Evolutionary conservation across 2,888 invertebrate genomes (phyloP), one percentile per base, ranked within the genome.

Genomic region (Drosophila ezoana): DNA sequence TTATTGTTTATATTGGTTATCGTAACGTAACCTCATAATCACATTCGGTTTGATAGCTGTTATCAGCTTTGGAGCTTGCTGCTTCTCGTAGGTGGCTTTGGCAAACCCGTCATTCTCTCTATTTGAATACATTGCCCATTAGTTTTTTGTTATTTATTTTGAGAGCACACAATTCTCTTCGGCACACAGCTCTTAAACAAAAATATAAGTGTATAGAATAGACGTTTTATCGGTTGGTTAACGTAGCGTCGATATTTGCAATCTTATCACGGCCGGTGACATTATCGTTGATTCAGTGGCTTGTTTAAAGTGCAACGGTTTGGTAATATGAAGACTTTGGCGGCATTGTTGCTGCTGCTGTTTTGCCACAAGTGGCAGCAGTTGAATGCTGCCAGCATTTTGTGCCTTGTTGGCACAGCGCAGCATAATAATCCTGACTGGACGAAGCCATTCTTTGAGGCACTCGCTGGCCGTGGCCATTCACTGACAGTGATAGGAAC

Each of bases 381-480:
- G 32, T 13, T 56, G 45, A 28, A 76, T 6, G 76, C 73, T 0
- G 85, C 83, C 2, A 64, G 66, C 4, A 89, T 87, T 43, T 59
- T 89, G 13, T 73, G 76, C 13, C 28, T 88, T 20, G 70, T 85
- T 13, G 71, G 69, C 14, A 86, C 79, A 0, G 33, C 81, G n/a
- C 8, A 41, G 33, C 72, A 79, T 13, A 71, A 74, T 32, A 75
- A 87, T 68, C 89, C 88, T 35, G 56, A 61, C 37, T 89, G 87
- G 88, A 49, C 72, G 5, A 43, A 52, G 11, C 72, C 75, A 0
- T 56, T 87, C 8, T 73, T 86, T 13, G 75, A 76, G 33, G 66
- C 72, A 0, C 47, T 88, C 13, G 53, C 72, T 0, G 63, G 20
- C 5, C 80, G 80, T 23, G 85, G 81, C 0, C 87, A 88, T 20